Evolutionary conservation across 92 coral and sea anemone genomes (phyloP).

Genomic region (Umimayanthus chanpuru): DNA sequence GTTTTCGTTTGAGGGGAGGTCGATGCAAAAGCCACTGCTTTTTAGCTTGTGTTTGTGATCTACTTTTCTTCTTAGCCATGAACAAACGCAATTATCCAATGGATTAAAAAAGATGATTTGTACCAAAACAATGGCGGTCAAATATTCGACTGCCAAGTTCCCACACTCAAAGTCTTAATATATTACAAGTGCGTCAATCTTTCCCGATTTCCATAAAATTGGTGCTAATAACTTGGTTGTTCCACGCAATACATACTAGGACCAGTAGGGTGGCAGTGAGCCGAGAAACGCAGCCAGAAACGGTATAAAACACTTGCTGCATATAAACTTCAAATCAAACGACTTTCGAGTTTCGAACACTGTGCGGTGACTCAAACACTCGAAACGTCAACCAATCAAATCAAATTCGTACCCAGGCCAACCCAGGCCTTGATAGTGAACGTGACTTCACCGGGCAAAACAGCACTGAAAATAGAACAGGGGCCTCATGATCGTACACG

Average conservation of each 20-base stretch:
- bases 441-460: too few relatives aligned
- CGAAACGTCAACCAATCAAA: constrained; percentile 30
- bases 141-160: too few relatives aligned
- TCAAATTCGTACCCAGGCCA: constrained; percentile 20
- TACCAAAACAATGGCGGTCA: not conserved
- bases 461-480: too few relatives aligned
- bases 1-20: constrained; percentile 52
- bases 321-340: not conserved
- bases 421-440: too few relatives aligned
- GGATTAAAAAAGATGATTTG: not conserved
- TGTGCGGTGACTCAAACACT: constrained; percentile 25
- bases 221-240: not conserved
- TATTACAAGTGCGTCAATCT: not conserved
- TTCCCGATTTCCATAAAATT: not conserved
- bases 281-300: not conserved
- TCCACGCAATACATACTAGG: not conserved
- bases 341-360: constrained; percentile 17
- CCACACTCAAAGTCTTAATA: too few relatives aligned
- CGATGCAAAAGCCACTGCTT: constrained; percentile 65
- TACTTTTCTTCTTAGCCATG: constrained; percentile 36
- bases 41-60: constrained; percentile 57
- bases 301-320: not conserved
- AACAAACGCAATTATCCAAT: not conserved
- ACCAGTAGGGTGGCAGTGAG: not conserved
- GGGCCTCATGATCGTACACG: too few relatives aligned